Conservation (phyloP, 2,888 invertebrate species). For the Lasioglossum morio region DNA sequence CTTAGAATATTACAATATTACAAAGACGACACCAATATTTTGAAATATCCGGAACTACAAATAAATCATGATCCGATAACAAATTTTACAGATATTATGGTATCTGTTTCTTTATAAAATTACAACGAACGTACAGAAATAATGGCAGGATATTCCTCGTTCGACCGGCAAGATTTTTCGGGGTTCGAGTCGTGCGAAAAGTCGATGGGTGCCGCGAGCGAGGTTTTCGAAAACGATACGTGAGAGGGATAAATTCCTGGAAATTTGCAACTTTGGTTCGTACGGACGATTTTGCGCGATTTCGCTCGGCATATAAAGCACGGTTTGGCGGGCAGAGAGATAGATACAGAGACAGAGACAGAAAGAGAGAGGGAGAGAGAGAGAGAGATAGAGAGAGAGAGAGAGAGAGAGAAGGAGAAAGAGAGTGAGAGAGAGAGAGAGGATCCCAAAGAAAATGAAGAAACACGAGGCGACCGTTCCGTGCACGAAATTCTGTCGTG, state of each 20-base stretch:
- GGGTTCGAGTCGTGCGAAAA: not conserved
- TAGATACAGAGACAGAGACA: no score
- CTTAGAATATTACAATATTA: no score
- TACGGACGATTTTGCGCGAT: conserved; percentile 30
- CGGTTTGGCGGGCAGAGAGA: not conserved
- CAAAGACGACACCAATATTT: no score
- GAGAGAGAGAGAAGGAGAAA: no score
- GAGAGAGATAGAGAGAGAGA: no score
- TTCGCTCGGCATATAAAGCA: conserved; percentile 40
- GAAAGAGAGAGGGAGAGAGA: no score
- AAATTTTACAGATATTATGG: not conserved
- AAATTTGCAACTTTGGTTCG: conserved; percentile 12
- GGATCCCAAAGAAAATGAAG: not conserved
- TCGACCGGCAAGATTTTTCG: conserved; percentile 12
- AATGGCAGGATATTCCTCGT: not conserved
- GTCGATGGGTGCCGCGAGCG: conserved; percentile 13
- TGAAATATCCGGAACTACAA: no score
- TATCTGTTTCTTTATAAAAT: no score
- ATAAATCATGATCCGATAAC: no score
- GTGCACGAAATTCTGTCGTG: conserved; percentile 25
- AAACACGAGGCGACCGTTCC: not conserved
- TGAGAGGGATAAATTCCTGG: conserved; percentile 32
- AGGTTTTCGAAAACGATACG: conserved; percentile 34
- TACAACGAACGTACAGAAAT: no score
- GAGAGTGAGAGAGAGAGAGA: no score